Base-by-base conservation (phyloP, 2,797 vertebrate genomes). In the Tympanoctomys barrerae region DNA sequence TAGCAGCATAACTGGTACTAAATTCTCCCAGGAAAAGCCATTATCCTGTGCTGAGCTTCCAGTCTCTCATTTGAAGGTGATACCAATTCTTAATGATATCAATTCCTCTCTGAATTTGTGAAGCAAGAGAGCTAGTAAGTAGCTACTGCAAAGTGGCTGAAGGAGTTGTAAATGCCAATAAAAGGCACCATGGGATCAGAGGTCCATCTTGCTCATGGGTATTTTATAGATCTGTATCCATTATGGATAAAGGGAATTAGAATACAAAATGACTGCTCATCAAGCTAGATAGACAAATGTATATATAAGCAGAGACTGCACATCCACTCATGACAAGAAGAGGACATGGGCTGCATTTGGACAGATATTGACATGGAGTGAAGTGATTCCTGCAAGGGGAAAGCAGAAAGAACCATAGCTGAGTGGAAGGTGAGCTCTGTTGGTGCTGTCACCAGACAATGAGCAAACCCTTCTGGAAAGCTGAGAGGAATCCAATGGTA, bases 11-110 rank as follows among this genome's bases (percentile, higher is more conserved):
- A 87, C 92, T 70, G 26, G 21, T 61, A 75, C 68, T 36, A 86
- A 68, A 89, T 8, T 80, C 7, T 85, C 85, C 39, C 68, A 79
- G 19, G 33, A 71, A 92, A 87, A 96, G n/a, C 68, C 77, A 64
- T 95, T 94, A 73, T 79, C 73, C 21, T 21, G 52, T 31, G 21
- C 42, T 79, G 39, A 91, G 33, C 36, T 81, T 83, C 54, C 81
- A 33, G 62, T 80, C 89, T 24, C 7, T 92, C 59, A 16, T 61
- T 81, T 89, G 42, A 86, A 93, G 94, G 42, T 42, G 42, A 42
- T 42, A 42, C 42, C 42, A 42, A 42, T 31, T 33, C 31, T 90
- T 46, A 14, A n/a, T 21, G 66, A 59, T 49, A 24, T 28, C 57
- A 94, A 83, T 11, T 89, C n/a, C n/a, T 89, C 73, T 71, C 33